Evolutionary conservation across 2,113 vertebrate genomes (phyloP).

Genomic region (Propithecus coquereli): DNA sequence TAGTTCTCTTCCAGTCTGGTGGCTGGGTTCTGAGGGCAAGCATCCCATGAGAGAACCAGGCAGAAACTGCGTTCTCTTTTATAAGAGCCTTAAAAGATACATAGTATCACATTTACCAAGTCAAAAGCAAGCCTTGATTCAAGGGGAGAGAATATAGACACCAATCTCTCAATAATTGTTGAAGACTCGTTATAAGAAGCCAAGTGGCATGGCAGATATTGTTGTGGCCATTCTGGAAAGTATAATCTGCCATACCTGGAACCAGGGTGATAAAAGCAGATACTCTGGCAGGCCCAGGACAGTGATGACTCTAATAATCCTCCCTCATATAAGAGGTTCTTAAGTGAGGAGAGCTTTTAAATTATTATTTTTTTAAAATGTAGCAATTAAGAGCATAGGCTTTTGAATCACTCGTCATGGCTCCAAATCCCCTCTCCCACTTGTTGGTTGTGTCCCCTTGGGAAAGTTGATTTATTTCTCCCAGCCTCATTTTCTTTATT

Average conservation of each 20-base stretch:
- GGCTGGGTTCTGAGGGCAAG: background rate
- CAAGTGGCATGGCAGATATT: background rate
- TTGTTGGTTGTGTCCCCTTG: background rate
- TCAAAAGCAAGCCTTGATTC: background rate
- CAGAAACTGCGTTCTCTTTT: background rate
- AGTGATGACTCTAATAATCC: background rate
- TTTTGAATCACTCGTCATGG: background rate
- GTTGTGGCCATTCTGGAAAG: background rate
- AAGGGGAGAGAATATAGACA: background rate
- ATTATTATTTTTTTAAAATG: background rate
- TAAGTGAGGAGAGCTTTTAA: background rate
- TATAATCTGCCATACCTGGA: background rate
- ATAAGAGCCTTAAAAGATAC: background rate
- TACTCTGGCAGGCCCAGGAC: background rate
- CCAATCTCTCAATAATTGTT: background rate
- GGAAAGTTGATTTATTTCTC: slow-evolving; percentile 1
- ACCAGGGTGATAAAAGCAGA: background rate
- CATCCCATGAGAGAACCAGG: background rate
- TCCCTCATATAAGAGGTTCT: background rate
- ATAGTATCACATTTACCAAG: background rate
- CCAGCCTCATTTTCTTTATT: background rate
- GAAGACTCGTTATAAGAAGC: background rate
- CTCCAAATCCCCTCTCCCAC: background rate
- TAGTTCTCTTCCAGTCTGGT: background rate
- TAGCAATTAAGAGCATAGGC: background rate